Conservation (phyloP, 2,113 vertebrate species). For the Australoheros scitulus region DNA sequence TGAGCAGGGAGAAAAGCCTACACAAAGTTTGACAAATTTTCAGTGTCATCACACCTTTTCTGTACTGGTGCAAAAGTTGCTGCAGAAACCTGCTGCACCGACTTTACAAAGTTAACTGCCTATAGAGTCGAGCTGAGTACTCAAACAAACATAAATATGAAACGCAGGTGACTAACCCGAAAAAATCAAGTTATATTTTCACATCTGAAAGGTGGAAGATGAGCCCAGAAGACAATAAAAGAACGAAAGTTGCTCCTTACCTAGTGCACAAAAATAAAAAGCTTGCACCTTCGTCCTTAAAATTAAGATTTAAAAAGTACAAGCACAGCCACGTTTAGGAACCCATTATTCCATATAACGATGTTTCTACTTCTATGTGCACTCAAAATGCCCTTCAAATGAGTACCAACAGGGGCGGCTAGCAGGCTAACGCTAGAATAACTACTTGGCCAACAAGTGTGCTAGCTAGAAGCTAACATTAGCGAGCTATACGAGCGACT, state of each 20-base stretch:
- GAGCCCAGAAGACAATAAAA: not conserved
- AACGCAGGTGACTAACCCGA: not conserved
- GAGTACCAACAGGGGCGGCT: slow-evolving; percentile 52
- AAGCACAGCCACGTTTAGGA: not conserved
- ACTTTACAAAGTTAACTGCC: not conserved
- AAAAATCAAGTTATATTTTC: not conserved
- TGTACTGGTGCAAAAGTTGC: not conserved
- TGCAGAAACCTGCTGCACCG: not conserved
- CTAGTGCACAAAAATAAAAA: not conserved
- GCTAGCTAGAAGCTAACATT: slow-evolving; percentile 59
- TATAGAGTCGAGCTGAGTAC: not conserved
- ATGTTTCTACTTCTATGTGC: not conserved
- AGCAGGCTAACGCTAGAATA: slow-evolving; percentile 62
- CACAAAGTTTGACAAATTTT: not conserved
- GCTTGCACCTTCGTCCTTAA: too few relatives aligned
- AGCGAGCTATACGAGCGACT: slow-evolving; percentile 48
- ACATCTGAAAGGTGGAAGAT: not conserved
- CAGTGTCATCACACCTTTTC: not conserved
- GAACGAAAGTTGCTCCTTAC: not conserved
- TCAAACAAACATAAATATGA: not conserved
- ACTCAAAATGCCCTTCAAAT: slow-evolving; percentile 39
- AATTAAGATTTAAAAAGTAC: not conserved
- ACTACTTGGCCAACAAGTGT: slow-evolving; percentile 58
- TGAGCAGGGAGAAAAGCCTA: not conserved
- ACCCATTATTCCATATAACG: fast-evolving